These are phyloP conservation scores for Callipepla squamata DNA, from an alignment of 2,113 vertebrate species.

Conservation along the genomic window DNA sequence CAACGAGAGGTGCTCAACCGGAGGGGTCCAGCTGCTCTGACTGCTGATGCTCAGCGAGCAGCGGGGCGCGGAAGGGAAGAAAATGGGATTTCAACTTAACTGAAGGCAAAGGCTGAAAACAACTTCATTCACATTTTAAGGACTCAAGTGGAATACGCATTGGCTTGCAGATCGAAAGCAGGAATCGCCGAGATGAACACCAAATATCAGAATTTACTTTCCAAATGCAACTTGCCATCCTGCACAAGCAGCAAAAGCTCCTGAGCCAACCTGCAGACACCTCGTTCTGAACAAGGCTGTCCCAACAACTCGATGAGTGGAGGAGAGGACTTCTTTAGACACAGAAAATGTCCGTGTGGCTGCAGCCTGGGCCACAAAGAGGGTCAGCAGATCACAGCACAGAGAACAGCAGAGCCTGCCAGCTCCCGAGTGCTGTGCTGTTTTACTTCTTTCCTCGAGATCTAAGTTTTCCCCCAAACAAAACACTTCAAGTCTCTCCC, in stretches of 20 bases:
- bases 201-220: not conserved
- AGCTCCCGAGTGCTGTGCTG: not conserved
- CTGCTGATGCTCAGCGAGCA: not conserved
- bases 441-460: not conserved
- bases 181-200: not conserved
- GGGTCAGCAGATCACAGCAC: constrained; percentile 30
- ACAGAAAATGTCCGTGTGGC: constrained; percentile 27
- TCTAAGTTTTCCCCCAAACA: not conserved
- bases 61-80: not conserved
- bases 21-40: not conserved
- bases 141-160: not conserved
- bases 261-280: not conserved
- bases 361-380: constrained; percentile 6
- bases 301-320: not conserved
- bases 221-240: not conserved
- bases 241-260: not conserved
- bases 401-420: not conserved
- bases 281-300: not conserved
- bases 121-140: not conserved
- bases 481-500: not conserved
- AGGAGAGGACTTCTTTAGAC: not conserved
- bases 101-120: not conserved
- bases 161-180: not conserved
- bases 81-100: not conserved
- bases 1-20: not conserved